Percentiles rank a stretch among this genome's conserved stretches.
Evolutionary conservation across 2,113 vertebrate genomes (phyloP).

Genomic region (Trematocara unimaculatum): DNA sequence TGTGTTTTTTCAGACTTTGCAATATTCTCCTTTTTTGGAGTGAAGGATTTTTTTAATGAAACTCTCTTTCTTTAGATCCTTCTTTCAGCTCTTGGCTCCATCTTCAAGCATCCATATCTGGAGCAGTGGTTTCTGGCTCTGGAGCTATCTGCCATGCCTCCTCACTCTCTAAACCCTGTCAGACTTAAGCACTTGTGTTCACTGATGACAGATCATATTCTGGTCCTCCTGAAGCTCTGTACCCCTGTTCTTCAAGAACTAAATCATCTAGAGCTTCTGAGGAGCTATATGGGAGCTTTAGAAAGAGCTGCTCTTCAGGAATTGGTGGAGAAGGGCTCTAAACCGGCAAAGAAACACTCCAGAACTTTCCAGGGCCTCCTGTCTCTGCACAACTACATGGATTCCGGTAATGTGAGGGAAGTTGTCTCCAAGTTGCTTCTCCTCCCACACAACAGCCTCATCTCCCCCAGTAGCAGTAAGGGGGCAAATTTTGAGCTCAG

Average conservation of each 20-base stretch:
- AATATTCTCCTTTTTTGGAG: background rate
- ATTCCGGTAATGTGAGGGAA: slow-evolving; percentile 65
- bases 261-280: slow-evolving; percentile 55
- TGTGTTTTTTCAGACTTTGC: background rate
- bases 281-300: slow-evolving; percentile 69
- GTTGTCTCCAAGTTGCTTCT: slow-evolving; percentile 76
- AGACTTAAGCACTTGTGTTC: slow-evolving; percentile 75
- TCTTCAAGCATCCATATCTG: slow-evolving; percentile 83
- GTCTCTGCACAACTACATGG: slow-evolving; percentile 77
- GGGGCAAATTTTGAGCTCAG: slow-evolving; percentile 61
- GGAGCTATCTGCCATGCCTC: slow-evolving; percentile 74
- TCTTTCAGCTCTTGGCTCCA: slow-evolving; percentile 63
- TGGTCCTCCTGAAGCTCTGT: slow-evolving; percentile 70
- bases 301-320: slow-evolving; percentile 74
- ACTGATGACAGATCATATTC: slow-evolving; percentile 67
- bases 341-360: slow-evolving; percentile 33
- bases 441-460: slow-evolving; percentile 75
- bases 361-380: slow-evolving; percentile 75
- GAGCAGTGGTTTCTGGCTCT: slow-evolving; percentile 89
- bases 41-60: background rate
- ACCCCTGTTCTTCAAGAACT: slow-evolving; percentile 60
- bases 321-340: slow-evolving; percentile 24
- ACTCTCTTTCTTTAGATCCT: slow-evolving; percentile 66
- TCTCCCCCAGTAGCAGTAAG: slow-evolving; percentile 14
- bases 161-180: slow-evolving; percentile 77